Percentiles rank a stretch among this genome's conserved stretches.
phyloP scores from a whole-genome alignment of 2,888 invertebrate species.

The Tetropium fuscum region DNA sequence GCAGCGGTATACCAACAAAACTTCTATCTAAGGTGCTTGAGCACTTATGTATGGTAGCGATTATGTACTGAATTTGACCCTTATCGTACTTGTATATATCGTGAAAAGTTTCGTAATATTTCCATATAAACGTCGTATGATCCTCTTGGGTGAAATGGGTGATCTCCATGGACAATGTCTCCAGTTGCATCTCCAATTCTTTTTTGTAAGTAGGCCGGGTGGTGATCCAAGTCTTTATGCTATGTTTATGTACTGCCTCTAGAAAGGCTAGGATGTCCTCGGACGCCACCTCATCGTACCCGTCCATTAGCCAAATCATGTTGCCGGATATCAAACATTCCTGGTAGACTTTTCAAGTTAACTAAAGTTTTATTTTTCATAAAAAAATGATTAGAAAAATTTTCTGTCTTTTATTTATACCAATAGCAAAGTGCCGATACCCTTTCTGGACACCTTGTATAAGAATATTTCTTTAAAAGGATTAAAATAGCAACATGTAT shows the following conservation, averaged over 20 bases:
- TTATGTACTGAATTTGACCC: constrained; percentile 13
- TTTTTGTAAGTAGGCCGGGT: constrained; percentile 12
- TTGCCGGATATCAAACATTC: no score
- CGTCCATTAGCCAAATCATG: constrained; percentile 15
- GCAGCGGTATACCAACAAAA: constrained; percentile 17
- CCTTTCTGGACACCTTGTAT: no score
- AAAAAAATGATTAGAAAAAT: no score
- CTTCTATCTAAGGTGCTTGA: constrained; percentile 10
- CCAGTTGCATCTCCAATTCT: constrained; percentile 13
- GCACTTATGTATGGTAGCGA: constrained; percentile 15
- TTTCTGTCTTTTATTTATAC: no score
- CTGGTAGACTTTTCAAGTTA: no score
- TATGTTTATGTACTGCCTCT: background rate
- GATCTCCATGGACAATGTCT: constrained; percentile 6
- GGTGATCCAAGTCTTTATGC: constrained; percentile 17
- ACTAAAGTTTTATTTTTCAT: no score
- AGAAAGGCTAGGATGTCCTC: constrained; percentile 11
- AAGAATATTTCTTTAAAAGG: no score
- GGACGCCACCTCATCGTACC: constrained; percentile 23
- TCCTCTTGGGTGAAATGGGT: constrained; percentile 16
- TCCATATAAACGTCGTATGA: constrained; percentile 11
- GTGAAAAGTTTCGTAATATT: constrained; percentile 15
- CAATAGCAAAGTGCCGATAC: no score
- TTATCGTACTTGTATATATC: constrained; percentile 6
- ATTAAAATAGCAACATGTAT: no score